phyloP scores from a whole-genome alignment of 2,113 vertebrate genomes.

The Scartelaos histophorus region DNA sequence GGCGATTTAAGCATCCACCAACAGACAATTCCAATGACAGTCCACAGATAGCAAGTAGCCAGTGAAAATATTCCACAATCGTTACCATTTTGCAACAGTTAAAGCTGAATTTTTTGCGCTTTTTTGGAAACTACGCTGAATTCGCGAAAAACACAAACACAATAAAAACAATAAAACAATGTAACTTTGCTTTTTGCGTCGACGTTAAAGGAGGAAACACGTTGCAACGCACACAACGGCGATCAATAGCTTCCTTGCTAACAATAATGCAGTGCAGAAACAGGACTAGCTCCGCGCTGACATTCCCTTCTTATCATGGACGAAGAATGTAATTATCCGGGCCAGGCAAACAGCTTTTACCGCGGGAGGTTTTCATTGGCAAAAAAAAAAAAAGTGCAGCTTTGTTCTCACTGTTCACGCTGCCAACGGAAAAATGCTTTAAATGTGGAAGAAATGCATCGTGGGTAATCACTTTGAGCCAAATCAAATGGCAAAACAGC shows the following conservation, averaged over 20 bases:
- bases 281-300: constrained; percentile 37
- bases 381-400: constrained; percentile 52
- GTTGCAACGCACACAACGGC: constrained; percentile 26
- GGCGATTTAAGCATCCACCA: too few relatives aligned
- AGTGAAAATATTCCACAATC: neutral
- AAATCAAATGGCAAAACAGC: neutral
- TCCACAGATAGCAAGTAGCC: too few relatives aligned
- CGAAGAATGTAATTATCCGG: constrained; percentile 76
- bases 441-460: constrained; percentile 10
- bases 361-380: constrained; percentile 41
- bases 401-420: constrained; percentile 45
- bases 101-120: neutral
- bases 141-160: neutral
- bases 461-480: neutral
- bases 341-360: constrained; percentile 47
- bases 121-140: neutral
- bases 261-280: constrained; percentile 65
- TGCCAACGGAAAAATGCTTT: constrained; percentile 10
- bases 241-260: constrained; percentile 51
- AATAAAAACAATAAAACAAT: neutral
- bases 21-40: too few relatives aligned
- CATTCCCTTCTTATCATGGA: constrained; percentile 75
- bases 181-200: constrained; percentile 6
- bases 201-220: constrained; percentile 38
- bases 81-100: neutral